phyloP scores from a whole-genome alignment of 2,797 vertebrate species.

The Poliocrania exsul region DNA sequence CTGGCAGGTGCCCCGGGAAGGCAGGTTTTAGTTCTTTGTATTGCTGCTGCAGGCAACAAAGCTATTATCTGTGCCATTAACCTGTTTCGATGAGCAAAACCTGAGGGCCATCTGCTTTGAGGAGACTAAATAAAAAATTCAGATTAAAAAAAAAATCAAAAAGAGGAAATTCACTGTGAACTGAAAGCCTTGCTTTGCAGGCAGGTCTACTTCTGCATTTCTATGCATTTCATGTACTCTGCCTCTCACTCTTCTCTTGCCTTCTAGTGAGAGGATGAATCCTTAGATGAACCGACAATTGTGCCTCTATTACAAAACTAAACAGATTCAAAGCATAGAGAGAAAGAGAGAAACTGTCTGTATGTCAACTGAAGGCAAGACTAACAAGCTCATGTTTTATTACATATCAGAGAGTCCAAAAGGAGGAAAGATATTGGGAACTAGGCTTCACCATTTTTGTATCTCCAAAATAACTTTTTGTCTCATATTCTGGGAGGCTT shows the following conservation, averaged over 20 bases:
- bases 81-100: neutral
- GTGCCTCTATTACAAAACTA: neutral
- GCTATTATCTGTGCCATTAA: neutral
- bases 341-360: neutral
- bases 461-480: neutral
- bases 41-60: neutral
- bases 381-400: neutral
- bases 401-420: neutral
- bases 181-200: constrained; percentile 4
- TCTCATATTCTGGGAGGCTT: neutral
- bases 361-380: neutral
- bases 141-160: neutral
- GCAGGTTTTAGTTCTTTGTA: neutral
- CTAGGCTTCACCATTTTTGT: neutral
- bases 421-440: neutral
- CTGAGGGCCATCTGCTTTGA: neutral
- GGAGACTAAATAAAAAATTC: neutral
- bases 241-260: neutral
- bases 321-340: neutral
- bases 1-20: neutral
- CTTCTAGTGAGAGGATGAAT: constrained; percentile 13
- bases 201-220: constrained; percentile 19
- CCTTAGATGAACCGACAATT: constrained; percentile 26
- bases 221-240: neutral
- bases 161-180: neutral